A percentile compares a stretch with the other conserved stretches of the same genome.
Conservation (phyloP, 2,113 vertebrate species). For the Scolopax mira region DNA sequence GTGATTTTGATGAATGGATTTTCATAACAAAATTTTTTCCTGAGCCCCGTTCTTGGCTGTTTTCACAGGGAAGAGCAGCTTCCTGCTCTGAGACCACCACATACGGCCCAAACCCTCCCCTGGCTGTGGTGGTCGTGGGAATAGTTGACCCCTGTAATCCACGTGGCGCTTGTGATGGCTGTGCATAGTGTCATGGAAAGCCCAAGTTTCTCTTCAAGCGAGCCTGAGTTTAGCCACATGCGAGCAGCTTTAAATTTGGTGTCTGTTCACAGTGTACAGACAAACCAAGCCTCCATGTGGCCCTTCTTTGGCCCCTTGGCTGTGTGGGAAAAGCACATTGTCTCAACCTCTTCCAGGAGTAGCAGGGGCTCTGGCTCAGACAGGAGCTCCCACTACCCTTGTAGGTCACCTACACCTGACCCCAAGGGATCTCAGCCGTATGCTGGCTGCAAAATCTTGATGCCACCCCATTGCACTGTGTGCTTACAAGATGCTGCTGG, state of each 20-base stretch:
- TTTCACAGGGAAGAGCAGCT: neutral
- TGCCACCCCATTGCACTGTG: rapidly evolving
- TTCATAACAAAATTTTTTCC: neutral
- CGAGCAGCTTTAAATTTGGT: neutral
- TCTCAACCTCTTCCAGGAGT: neutral
- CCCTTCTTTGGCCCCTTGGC: neutral
- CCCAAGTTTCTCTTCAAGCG: neutral
- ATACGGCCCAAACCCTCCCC: neutral
- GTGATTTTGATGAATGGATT: neutral
- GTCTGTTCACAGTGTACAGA: neutral
- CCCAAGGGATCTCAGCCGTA: neutral
- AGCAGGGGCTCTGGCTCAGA: neutral
- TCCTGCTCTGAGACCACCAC: neutral
- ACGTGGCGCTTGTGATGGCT: rapidly evolving
- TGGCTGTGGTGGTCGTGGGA: neutral
- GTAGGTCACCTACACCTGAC: neutral
- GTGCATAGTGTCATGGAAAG: neutral
- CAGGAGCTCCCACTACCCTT: neutral
- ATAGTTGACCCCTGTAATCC: neutral
- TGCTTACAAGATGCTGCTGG: neutral
- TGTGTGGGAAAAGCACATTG: neutral
- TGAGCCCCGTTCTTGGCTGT: neutral
- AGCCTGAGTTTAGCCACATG: neutral
- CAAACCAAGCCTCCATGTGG: neutral
- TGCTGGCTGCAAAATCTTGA: neutral